Conservation (phyloP, 1,140 invertebrate genomes). For the Drosophila repleta region DNA sequence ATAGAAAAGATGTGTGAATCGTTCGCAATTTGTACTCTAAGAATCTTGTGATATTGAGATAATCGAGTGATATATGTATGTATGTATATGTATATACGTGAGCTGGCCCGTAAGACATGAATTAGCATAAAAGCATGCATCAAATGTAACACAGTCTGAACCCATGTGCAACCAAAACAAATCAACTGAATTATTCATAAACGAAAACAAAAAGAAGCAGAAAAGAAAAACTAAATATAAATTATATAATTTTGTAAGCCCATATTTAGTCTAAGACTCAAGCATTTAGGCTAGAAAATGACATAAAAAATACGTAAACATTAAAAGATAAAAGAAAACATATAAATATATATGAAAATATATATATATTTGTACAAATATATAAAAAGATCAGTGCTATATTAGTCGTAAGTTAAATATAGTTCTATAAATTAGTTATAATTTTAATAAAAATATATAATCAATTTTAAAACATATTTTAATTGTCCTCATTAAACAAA, state of each 20-base stretch:
- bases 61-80: constrained; percentile 63
- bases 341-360: background rate
- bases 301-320: constrained; percentile 1
- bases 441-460: too few species aligned
- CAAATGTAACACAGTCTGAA: constrained; percentile 58
- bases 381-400: background rate
- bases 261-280: constrained; percentile 35
- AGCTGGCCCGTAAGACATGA: constrained; percentile 42
- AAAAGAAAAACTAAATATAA: background rate
- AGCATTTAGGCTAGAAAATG: constrained; percentile 51
- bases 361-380: constrained; percentile 12
- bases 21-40: constrained; percentile 1
- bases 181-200: constrained; percentile 49
- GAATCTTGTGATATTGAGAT: constrained; percentile 70
- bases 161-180: constrained; percentile 43
- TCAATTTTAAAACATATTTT: too few species aligned
- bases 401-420: constrained; percentile 3
- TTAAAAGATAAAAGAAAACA: background rate
- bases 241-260: constrained; percentile 24
- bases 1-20: constrained; percentile 71
- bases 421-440: background rate
- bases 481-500: too few species aligned
- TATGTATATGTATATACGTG: constrained; percentile 22
- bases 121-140: constrained; percentile 1
- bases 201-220: too few species aligned